These are phyloP conservation scores for Strix uralensis DNA, from an alignment of 2,113 vertebrate genomes.

Conservation along the genomic window DNA sequence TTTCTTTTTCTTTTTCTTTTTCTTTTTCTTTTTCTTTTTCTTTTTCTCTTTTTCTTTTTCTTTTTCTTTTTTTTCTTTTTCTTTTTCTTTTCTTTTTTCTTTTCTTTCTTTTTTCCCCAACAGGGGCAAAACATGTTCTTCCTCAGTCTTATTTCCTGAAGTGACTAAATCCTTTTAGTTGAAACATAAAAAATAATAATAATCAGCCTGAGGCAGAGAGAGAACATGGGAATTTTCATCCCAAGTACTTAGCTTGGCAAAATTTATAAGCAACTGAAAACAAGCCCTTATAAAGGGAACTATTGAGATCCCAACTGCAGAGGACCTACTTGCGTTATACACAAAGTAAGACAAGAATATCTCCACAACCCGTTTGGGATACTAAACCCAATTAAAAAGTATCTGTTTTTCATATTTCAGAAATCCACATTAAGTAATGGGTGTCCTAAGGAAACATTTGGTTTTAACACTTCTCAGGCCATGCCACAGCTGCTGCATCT, in stretches of 20 bases:
- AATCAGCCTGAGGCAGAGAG: conserved; percentile 16
- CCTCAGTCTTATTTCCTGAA: conserved; percentile 33
- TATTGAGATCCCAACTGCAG: not conserved
- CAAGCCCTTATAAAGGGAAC: not conserved
- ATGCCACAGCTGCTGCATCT: not conserved
- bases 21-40: no score
- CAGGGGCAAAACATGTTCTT: not conserved
- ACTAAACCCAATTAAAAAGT: not conserved
- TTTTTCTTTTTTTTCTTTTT: fast-evolving
- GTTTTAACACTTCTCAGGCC: not conserved
- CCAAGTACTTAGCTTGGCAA: conserved; percentile 21
- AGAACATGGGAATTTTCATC: conserved; percentile 39
- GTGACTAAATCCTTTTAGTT: conserved; percentile 16
- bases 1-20: fast-evolving
- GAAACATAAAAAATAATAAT: conserved; percentile 11
- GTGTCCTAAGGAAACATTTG: not conserved
- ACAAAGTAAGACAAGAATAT: not conserved
- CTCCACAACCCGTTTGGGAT: not conserved
- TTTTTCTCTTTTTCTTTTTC: no score
- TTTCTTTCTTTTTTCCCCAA: not conserved
- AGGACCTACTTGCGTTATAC: not conserved
- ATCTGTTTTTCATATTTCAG: not conserved
- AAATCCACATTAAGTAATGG: not conserved
- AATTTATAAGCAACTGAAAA: conserved; percentile 1
- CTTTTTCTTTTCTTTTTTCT: not conserved